Evolutionary conservation across 2,113 vertebrate genomes (phyloP), one percentile per base, ranked within the genome.

Genomic region (Candoia aspera): DNA sequence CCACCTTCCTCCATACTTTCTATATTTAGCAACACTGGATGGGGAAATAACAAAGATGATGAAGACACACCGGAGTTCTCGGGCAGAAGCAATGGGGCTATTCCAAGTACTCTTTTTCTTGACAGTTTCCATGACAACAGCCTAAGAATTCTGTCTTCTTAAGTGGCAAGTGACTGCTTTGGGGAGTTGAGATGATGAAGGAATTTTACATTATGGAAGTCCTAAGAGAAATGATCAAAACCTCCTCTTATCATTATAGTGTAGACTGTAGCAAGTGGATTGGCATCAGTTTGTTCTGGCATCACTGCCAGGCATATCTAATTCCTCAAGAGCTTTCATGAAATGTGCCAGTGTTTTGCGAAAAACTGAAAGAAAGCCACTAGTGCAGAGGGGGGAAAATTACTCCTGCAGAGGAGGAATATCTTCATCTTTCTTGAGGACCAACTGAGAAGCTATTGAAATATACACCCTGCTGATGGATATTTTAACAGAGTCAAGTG

Each of bases 41-140:
- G 19, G 23, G 33, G 62, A 73, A 58, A 11, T 55, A 42, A 42
- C 73, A 54, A 42, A 29, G 24, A 13, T 11, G 13, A 73, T 9
- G 9, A 54, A 87, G 84, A 49, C 11, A 49, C 11, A 19, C 23
- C 3, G 33, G 60, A 29, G 13, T 73, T 96, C 90, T 95, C 94
- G 92, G 90, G 91, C 93, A 8, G 96, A 97, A 95, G 68, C 58
- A 96, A 94, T 3, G 33, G 73, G 73, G 8, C 73, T 79, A 37
- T 42, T 79, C 73, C 3, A 8, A 79, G 17, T 37, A 79, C 9
- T 19, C 33, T 79, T 79, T 42, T 79, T 3, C 73, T 79, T 79
- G 94, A 94, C 91, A 0, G 96, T 98, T 98, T 96, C 97, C 96
- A 97, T 97, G 96, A 95, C 97, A 97, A 97, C 97, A 87, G 79